These are phyloP conservation scores for Malthinus seriepunctatus DNA, from an alignment of 2,888 invertebrate genomes.

Conservation along the genomic window DNA sequence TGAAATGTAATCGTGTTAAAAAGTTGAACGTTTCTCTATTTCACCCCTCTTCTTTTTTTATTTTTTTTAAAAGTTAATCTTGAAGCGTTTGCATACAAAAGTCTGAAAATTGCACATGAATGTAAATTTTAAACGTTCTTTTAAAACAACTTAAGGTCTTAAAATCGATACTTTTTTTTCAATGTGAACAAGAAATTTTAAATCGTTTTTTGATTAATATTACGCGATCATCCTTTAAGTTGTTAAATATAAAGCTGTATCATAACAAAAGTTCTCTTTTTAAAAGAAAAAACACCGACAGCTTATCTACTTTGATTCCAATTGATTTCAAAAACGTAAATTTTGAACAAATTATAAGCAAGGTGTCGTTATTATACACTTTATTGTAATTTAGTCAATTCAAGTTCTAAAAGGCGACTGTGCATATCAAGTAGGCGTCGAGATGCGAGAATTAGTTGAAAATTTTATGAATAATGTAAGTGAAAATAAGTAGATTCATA, in stretches of 20 bases:
- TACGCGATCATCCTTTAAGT: constrained; percentile 20
- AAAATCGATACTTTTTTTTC: neutral
- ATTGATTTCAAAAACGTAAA: no score
- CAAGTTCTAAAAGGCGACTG: constrained; percentile 13
- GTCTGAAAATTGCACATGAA: no score
- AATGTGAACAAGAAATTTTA: constrained; percentile 3
- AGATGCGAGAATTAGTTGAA: constrained; percentile 42
- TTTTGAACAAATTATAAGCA: no score
- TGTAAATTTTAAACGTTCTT: no score
- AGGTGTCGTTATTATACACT: no score
- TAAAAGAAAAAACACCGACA: no score
- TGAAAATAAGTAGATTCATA: constrained; percentile 38
- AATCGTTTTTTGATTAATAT: constrained; percentile 29
- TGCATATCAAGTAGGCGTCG: constrained; percentile 29
- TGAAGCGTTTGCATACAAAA: neutral
- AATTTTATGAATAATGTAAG: constrained; percentile 43
- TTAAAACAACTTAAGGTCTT: no score
- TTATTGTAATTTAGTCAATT: constrained; percentile 9
- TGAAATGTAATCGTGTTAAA: no score
- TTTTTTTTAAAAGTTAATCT: neutral
- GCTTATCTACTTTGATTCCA: no score
- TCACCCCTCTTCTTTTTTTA: neutral
- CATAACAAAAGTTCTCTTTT: constrained; percentile 17
- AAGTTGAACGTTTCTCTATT: neutral
- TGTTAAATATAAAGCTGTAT: constrained; percentile 21